Conservation (phyloP, 1,140 invertebrate genomes). For the Drosophila tsacasi region DNA sequence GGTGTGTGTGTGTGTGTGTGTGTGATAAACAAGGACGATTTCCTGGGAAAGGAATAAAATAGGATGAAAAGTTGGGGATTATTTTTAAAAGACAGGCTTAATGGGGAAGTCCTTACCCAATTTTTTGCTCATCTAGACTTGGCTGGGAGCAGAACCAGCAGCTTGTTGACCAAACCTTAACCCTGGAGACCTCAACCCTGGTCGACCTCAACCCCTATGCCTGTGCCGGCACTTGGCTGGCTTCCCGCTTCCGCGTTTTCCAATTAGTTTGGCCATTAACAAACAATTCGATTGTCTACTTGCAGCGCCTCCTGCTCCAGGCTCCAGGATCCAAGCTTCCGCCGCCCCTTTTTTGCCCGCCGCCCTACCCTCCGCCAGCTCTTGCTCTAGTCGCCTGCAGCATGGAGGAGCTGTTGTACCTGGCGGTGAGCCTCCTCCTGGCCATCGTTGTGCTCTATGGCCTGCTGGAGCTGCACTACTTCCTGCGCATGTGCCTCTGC, state of each 20-base stretch:
- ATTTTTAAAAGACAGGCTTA: background rate
- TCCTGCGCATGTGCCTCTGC: constrained; percentile 88
- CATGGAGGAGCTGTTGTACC: constrained; percentile 72
- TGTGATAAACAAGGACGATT: constrained; percentile 3
- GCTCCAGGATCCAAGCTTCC: background rate
- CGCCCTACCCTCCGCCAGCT: background rate
- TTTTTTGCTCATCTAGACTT: constrained; percentile 33
- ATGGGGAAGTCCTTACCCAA: constrained; percentile 52
- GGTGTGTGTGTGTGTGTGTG: background rate
- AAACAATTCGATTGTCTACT: constrained; percentile 32
- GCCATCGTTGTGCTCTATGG: constrained; percentile 86
- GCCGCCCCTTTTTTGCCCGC: background rate
- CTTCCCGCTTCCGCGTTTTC: constrained; percentile 44
- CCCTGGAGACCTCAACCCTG: constrained; percentile 11
- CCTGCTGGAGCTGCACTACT: constrained; percentile 89
- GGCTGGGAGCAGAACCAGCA: constrained; percentile 42
- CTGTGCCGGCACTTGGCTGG: constrained; percentile 50
- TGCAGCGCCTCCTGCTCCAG: constrained; percentile 14
- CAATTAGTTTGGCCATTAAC: constrained; percentile 47
- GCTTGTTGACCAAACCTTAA: constrained; percentile 13
- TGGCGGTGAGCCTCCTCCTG: constrained; percentile 66
- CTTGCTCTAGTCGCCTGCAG: background rate
- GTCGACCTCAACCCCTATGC: constrained; percentile 7
- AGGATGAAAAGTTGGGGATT: background rate
- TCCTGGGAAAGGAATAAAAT: background rate